Evolutionary conservation across 2,113 vertebrate genomes (phyloP), one percentile per base, ranked within the genome.

Genomic region (Notarius lentiginosus): DNA sequence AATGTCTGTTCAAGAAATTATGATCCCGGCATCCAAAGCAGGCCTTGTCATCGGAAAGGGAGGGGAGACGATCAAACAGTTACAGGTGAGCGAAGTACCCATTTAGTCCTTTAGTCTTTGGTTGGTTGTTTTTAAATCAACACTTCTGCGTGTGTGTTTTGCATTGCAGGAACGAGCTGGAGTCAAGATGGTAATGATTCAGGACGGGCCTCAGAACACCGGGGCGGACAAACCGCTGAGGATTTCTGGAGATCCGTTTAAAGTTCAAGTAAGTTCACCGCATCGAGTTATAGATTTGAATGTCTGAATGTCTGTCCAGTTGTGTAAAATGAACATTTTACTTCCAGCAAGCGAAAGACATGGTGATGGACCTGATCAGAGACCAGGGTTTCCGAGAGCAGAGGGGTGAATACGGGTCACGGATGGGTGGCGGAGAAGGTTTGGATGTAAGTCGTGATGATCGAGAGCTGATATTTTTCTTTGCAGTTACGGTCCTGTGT

Each of bases 131-230:
- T 72, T 20, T 15, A 41, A 72, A 41, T 17, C 15, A 4, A 7
- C 17, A 22, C 10, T 5, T 14, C 1, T 49, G 34, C 34, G 47
- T 24, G 8, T 17, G n/a, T 10, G 41, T 73, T 47, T 34, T 58
- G 22, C 55, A 82, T 20, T 24, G 87, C 55, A 99, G 98, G 98
- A 99, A 83, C 94, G 98, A 66, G 97, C 98, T 72, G 98, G 98
- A 85, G 98, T 99, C 84, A 99, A 99, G 94, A 99, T 99, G 98
- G 98, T 99, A 22, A 99, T 99, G 98, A 99, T 99, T 93, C 98
- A 99, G 89, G 98, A 99, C 79, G 98, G 98, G 7, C 98, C 98
- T 11, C 98, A 99, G 91, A 99, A 99, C 93, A 99, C 98, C 84
- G 98, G 98, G 22, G 96, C 97, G 85, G 98, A 99, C 93, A 99